These are phyloP conservation scores for Nebria salina DNA, from an alignment of 2,888 invertebrate genomes.

Conservation along the genomic window DNA sequence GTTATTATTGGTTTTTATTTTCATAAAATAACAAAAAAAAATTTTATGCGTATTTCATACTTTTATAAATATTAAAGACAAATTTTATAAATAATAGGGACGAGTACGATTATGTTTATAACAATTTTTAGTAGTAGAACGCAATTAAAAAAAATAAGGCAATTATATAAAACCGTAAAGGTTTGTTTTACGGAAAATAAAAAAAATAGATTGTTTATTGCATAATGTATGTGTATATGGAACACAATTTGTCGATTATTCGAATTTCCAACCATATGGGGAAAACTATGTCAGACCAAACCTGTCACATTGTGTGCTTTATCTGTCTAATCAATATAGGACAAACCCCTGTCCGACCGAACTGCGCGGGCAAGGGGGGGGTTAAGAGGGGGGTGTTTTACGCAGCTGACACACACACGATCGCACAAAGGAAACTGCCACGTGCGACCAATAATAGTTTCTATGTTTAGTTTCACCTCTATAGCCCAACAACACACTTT, in stretches of 20 bases:
- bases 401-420: neutral
- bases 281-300: slow-evolving; percentile 33
- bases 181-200: too few relatives aligned
- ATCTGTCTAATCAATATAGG: slow-evolving; percentile 42
- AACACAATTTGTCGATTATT: neutral
- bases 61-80: too few relatives aligned
- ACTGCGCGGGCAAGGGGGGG: neutral
- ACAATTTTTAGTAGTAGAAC: too few relatives aligned
- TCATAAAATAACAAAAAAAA: too few relatives aligned
- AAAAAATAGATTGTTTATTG: neutral
- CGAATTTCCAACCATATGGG: neutral
- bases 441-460: neutral
- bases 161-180: too few relatives aligned
- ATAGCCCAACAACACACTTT: neutral
- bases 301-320: slow-evolving; percentile 39
- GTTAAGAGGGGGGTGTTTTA: neutral
- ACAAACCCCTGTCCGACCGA: slow-evolving; percentile 24
- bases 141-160: too few relatives aligned
- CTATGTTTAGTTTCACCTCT: neutral
- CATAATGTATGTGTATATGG: neutral
- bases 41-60: too few relatives aligned
- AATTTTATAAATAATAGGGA: too few relatives aligned
- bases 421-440: neutral
- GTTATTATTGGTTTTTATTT: too few relatives aligned
- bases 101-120: too few relatives aligned